A percentile compares a stretch with the other conserved stretches of the same genome.
Evolutionary conservation across 2,113 vertebrate genomes (phyloP).

Genomic region (Mastomys coucha): DNA sequence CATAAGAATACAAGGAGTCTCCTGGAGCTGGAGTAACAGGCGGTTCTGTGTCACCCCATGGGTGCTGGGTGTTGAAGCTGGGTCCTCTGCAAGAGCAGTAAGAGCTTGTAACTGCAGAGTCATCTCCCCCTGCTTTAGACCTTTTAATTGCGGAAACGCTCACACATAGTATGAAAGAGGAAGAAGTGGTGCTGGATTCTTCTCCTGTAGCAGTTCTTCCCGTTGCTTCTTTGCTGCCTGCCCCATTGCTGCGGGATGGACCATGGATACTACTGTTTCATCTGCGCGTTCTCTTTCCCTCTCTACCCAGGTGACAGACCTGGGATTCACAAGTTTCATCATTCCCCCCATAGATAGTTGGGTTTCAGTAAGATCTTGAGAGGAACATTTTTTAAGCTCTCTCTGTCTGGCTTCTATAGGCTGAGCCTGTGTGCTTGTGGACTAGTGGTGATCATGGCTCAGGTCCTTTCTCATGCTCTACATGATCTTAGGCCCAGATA

Average conservation of each 20-base stretch:
- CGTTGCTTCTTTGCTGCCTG: not conserved
- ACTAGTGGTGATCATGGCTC: not conserved
- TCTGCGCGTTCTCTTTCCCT: not conserved
- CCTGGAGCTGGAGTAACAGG: not conserved
- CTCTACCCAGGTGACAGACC: not conserved
- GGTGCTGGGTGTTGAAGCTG: not conserved
- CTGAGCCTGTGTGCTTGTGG: not conserved
- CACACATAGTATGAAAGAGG: too few species aligned
- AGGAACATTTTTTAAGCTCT: not conserved
- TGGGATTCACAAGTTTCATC: not conserved
- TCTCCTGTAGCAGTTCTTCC: not conserved
- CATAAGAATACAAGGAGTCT: not conserved
- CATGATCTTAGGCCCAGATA: constrained; percentile 15
- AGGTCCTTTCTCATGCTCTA: not conserved
- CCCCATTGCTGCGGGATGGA: not conserved
- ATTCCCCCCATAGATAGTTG: not conserved
- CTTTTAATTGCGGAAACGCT: not conserved
- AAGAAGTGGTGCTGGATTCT: not conserved
- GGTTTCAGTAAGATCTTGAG: not conserved
- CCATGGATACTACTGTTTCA: not conserved
- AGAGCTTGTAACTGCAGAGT: not conserved
- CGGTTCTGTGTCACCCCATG: too few species aligned
- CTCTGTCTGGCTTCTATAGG: not conserved
- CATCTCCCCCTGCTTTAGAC: not conserved
- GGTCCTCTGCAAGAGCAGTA: not conserved